phyloP scores from a whole-genome alignment of 2,888 invertebrate genomes.

The Bembecia ichneumoniformis region DNA sequence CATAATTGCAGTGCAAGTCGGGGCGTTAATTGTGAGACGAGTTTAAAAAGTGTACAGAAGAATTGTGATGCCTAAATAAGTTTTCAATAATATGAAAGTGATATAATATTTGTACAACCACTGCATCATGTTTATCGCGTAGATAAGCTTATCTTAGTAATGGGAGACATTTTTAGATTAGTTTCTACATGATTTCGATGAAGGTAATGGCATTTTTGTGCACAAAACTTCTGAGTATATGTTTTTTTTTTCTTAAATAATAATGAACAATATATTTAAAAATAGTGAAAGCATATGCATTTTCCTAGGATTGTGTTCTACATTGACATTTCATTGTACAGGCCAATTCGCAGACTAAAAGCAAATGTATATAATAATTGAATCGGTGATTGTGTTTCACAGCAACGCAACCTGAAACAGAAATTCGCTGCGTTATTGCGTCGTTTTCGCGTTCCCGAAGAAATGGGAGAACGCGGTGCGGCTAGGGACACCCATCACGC shows the following conservation, averaged over 20 bases:
- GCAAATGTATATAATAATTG: neutral
- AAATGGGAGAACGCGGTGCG: slow-evolving; percentile 79
- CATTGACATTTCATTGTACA: no score
- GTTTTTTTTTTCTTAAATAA: no score
- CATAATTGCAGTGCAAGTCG: no score
- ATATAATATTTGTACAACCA: no score
- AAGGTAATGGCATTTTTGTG: neutral
- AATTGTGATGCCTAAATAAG: no score
- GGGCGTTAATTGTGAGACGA: no score
- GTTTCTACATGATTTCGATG: neutral
- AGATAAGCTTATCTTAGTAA: neutral
- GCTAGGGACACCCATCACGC: slow-evolving; percentile 79
- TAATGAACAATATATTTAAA: no score
- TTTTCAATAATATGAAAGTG: no score
- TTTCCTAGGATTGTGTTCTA: no score
- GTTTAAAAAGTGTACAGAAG: no score
- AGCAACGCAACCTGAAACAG: slow-evolving; percentile 97
- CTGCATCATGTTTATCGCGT: neutral
- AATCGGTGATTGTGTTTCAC: slow-evolving; percentile 23
- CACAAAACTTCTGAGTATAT: neutral
- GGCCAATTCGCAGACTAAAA: no score
- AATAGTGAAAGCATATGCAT: no score
- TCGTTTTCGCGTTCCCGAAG: slow-evolving; percentile 94
- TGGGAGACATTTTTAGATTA: neutral
- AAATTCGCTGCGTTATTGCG: slow-evolving; percentile 95